Percentiles rank a stretch among this genome's conserved stretches.
Evolutionary conservation across 2,888 invertebrate species (phyloP).

Genomic region (Chaetoderma sp.): DNA sequence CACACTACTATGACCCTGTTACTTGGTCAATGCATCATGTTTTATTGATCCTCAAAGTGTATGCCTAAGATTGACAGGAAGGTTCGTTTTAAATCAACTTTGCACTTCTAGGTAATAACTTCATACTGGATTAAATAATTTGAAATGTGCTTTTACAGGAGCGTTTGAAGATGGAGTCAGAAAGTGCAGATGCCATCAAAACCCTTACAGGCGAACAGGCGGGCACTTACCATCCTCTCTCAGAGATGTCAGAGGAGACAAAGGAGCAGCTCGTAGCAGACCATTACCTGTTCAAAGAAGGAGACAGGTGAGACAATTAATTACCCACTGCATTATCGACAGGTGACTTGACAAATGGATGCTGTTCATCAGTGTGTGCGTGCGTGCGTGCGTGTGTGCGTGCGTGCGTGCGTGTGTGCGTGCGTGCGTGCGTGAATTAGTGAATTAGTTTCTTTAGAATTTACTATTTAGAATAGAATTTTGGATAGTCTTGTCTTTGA

Average conservation of each 20-base stretch:
- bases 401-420: too few relatives aligned
- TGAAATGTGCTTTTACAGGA: conserved; percentile 45
- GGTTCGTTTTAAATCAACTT: too few relatives aligned
- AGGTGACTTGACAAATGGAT: neutral
- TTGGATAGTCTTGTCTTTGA: too few relatives aligned
- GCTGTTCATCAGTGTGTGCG: neutral
- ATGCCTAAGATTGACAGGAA: too few relatives aligned
- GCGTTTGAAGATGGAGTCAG: conserved; percentile 47
- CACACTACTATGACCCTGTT: too few relatives aligned
- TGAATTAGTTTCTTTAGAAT: too few relatives aligned
- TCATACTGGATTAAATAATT: too few relatives aligned
- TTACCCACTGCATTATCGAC: neutral
- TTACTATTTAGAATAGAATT: too few relatives aligned
- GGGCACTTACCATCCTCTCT: conserved; percentile 68
- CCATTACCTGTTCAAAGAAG: conserved; percentile 58
- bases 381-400: neutral
- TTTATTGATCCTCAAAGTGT: too few relatives aligned
- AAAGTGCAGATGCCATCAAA: conserved; percentile 40
- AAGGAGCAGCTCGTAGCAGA: conserved; percentile 56
- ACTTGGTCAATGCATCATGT: too few relatives aligned
- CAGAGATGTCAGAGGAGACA: conserved; percentile 45
- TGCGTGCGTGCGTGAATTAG: too few relatives aligned
- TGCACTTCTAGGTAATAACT: too few relatives aligned
- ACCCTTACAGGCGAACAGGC: conserved; percentile 52
- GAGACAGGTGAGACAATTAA: conserved; percentile 41